phyloP scores from a whole-genome alignment of 2,888 invertebrate genomes.

The Pomacea canaliculata region DNA sequence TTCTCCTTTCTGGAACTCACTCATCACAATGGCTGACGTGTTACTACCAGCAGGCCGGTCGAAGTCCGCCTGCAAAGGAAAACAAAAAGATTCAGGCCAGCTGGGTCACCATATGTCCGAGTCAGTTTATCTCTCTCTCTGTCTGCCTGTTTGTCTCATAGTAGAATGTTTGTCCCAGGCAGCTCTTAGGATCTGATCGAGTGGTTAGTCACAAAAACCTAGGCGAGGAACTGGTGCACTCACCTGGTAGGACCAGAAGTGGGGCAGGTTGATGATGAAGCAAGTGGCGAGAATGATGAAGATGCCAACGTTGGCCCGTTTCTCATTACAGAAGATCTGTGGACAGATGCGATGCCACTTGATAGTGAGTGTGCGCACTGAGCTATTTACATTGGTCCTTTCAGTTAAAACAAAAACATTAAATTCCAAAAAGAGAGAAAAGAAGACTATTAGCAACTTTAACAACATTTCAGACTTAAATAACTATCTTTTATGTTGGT shows the following conservation, averaged over 20 bases:
- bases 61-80: background rate
- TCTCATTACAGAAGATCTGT: conserved; percentile 48
- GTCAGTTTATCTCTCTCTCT: too few relatives aligned
- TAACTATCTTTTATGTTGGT: too few relatives aligned
- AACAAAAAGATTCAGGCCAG: background rate
- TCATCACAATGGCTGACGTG: conserved; percentile 34
- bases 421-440: too few relatives aligned
- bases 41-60: conserved; percentile 21
- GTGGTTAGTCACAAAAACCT: too few relatives aligned
- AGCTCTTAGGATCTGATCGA: too few relatives aligned
- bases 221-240: background rate
- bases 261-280: conserved; percentile 52
- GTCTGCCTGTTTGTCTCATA: too few relatives aligned
- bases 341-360: background rate
- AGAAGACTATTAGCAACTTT: too few relatives aligned
- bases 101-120: too few relatives aligned
- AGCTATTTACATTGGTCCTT: too few relatives aligned
- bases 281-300: conserved; percentile 44
- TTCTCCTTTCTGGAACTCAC: conserved; percentile 42
- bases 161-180: too few relatives aligned
- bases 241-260: conserved; percentile 45
- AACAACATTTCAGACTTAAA: too few relatives aligned
- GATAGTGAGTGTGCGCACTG: background rate
- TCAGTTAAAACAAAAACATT: too few relatives aligned
- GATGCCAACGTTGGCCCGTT: conserved; percentile 42